A percentile compares a stretch with the other conserved stretches of the same genome.
Evolutionary conservation across 2,888 invertebrate species (phyloP).

Genomic region (Daptonema setosum): DNA sequence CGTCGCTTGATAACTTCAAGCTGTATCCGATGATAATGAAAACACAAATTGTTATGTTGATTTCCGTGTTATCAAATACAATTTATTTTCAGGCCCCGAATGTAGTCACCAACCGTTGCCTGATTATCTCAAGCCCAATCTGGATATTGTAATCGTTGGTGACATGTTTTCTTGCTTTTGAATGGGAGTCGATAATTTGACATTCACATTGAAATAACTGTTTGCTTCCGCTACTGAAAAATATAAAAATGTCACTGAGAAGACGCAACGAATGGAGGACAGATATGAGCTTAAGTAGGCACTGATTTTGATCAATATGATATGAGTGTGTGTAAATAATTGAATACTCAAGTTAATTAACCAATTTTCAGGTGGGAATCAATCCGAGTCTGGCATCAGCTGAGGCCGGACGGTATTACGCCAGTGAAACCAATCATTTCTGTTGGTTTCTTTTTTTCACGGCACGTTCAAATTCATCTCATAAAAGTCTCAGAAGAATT

Average conservation of each 20-base stretch:
- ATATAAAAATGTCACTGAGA: no score
- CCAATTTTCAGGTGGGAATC: constrained; percentile 63
- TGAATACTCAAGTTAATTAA: no score
- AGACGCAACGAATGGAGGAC: no score
- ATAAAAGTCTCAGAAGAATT: not conserved
- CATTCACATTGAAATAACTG: no score
- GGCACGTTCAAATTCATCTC: not conserved
- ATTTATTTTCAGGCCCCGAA: not conserved
- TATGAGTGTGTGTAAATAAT: no score
- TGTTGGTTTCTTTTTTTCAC: constrained; percentile 39
- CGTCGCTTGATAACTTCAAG: no score
- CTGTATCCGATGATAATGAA: no score
- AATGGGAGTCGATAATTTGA: not conserved
- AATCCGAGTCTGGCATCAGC: constrained; percentile 92
- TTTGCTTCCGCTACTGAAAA: no score
- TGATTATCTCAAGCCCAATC: constrained; percentile 71
- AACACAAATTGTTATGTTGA: no score
- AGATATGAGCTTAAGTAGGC: no score
- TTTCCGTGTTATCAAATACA: no score
- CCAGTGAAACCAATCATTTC: constrained; percentile 94
- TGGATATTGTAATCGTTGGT: constrained; percentile 96
- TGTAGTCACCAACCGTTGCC: constrained; percentile 38
- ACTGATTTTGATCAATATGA: no score
- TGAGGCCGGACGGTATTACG: constrained; percentile 92
- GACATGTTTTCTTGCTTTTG: not conserved